Evolutionary conservation across 2,888 invertebrate genomes (phyloP), one percentile per base, ranked within the genome.

Genomic region (Eudemis profundana): DNA sequence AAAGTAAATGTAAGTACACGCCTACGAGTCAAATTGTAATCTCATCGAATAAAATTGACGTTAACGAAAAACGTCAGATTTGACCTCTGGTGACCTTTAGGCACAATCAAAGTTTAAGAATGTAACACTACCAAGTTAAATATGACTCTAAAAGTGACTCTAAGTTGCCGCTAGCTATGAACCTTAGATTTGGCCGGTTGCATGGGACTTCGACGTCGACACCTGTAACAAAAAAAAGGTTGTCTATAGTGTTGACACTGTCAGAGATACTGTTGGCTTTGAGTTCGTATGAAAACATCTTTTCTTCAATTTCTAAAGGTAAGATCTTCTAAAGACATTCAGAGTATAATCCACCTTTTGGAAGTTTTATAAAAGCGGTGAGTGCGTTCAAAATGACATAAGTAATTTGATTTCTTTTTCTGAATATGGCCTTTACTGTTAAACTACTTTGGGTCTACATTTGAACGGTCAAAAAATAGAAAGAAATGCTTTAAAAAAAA

Each of bases 21-120:
- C 64, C 53, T 59, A 59, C 56, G 27, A 49, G 36, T 59, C 54
- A 73, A 84, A 83, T 81, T 81, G 83, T 75, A 84, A 78, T 83
- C 81, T 90, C 89, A 89, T 88, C 84, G 79, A 74, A 84, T 75
- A 83, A 87, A 89, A 89, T 89, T 88, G 87, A 83, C 78, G 83
- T 73, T 73, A 71, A 77, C 74, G 72, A 74, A 68, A 66, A 42
- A 57, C 53, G 66, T 61, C 56, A 67, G 51, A 54, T 60, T 49
- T 70, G 67, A 77, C 75, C 76, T 72, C 69, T 21, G n/a, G 33
- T 69, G 72, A 72, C 73, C 77, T 72, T 72, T 70, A 70, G 70
- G 63, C 54, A 79, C 79, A 82, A 82, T 74, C 72, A 76, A 68
- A 67, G 76, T 72, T 73, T 69, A 76, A 57, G 63, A 51, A 59